phyloP scores from a whole-genome alignment of 2,797 vertebrate genomes.

The Knipowitschia caucasica region DNA sequence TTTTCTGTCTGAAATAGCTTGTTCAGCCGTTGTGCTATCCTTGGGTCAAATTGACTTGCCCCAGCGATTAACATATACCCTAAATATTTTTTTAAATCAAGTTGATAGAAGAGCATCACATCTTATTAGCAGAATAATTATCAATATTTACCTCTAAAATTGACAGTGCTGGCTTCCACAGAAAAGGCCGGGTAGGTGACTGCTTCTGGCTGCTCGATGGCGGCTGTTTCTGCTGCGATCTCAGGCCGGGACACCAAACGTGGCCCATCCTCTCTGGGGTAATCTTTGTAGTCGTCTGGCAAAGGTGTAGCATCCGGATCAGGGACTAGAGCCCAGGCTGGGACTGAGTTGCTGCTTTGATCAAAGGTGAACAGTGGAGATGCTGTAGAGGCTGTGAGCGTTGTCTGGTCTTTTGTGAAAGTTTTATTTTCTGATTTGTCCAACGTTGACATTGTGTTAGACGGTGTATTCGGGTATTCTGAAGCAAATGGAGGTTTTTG shows the following conservation, averaged over 20 bases:
- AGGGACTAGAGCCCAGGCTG: conserved; percentile 39
- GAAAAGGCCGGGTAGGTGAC: conserved; percentile 6
- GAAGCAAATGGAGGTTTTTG: not conserved
- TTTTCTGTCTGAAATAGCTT: too few species aligned
- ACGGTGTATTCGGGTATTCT: not conserved
- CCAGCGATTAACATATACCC: too few species aligned
- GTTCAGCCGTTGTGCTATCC: too few species aligned
- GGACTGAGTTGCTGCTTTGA: conserved; percentile 16
- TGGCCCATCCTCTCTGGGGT: conserved; percentile 9
- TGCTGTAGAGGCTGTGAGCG: conserved; percentile 14
- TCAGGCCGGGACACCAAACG: conserved; percentile 28
- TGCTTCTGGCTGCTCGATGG: conserved; percentile 36
- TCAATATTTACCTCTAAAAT: conserved; percentile 55
- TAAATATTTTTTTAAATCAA: not conserved
- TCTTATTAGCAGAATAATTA: not conserved
- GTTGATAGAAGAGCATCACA: not conserved
- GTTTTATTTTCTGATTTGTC: not conserved
- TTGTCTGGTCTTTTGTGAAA: not conserved
- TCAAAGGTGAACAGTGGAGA: conserved; percentile 29
- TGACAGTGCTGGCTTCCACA: conserved; percentile 39
- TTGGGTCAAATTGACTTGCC: too few species aligned
- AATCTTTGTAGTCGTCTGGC: conserved; percentile 20
- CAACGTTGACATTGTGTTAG: not conserved
- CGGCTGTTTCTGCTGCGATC: not conserved
- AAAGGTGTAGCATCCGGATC: conserved; percentile 29